Percentiles rank a stretch among this genome's conserved stretches.
Evolutionary conservation across 2,797 vertebrate genomes (phyloP).

Genomic region (Cyclopterus lumpus): DNA sequence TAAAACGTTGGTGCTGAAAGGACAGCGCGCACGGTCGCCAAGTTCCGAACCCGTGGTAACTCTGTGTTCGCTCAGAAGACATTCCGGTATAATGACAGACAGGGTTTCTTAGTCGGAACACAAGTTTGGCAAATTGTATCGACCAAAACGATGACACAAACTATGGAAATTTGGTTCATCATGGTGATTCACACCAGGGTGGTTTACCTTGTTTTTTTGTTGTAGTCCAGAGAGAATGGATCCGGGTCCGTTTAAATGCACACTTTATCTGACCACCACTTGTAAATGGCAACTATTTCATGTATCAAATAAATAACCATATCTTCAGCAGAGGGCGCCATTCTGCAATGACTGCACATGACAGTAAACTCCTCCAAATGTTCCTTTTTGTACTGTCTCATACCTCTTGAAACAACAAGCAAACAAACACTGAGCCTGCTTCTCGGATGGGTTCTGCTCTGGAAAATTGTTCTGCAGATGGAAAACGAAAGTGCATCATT

Average conservation of each 20-base stretch:
- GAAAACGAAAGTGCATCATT: constrained; percentile 1
- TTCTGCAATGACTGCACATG: constrained; percentile 53
- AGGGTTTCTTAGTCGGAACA: no score
- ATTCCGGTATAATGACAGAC: neutral
- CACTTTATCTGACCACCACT: neutral
- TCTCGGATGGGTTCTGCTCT: constrained; percentile 10
- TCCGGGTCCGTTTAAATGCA: neutral
- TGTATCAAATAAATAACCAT: neutral
- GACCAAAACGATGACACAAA: constrained; percentile 1
- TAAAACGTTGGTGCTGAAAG: constrained; percentile 76
- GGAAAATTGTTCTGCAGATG: constrained; percentile 8
- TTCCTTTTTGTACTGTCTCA: neutral
- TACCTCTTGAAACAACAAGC: neutral
- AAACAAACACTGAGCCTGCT: neutral
- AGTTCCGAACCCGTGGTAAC: constrained; percentile 2
- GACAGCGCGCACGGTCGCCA: constrained; percentile 68
- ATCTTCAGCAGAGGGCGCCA: constrained; percentile 65
- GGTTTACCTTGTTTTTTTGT: neutral
- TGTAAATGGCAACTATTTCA: neutral
- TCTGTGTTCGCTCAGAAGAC: no score
- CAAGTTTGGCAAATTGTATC: neutral
- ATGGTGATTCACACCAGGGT: constrained; percentile 21
- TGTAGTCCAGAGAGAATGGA: neutral
- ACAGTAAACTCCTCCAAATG: neutral
- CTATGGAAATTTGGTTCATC: constrained; percentile 10